Evolutionary conservation across 2,113 vertebrate species (phyloP).

Genomic region (Bungarus multicinctus): DNA sequence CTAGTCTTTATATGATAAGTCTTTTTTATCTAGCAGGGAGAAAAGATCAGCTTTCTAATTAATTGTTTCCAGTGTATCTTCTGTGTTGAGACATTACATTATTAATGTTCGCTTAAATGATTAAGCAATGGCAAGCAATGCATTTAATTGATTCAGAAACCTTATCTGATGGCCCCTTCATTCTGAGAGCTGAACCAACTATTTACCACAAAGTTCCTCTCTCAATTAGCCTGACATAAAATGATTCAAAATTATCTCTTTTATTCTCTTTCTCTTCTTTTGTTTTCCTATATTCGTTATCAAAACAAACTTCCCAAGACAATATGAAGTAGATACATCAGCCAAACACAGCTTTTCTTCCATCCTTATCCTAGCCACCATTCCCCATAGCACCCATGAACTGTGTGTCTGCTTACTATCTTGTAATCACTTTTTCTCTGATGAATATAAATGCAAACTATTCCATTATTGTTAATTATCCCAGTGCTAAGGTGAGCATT

Average conservation of each 20-base stretch:
- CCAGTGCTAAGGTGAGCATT: background rate
- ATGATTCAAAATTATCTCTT: background rate
- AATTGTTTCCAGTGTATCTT: background rate
- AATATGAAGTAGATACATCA: background rate
- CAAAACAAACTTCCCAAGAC: background rate
- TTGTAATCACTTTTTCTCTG: background rate
- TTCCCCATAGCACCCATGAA: background rate
- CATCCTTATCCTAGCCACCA: background rate
- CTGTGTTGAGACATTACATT: background rate
- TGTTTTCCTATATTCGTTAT: background rate
- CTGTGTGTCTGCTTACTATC: background rate
- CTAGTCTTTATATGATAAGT: background rate
- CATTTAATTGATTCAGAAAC: background rate
- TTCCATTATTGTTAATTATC: background rate
- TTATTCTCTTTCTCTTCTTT: background rate
- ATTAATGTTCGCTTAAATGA: constrained; percentile 20
- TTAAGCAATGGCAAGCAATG: constrained; percentile 1
- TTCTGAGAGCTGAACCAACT: background rate
- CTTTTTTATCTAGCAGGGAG: background rate
- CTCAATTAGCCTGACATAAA: constrained; percentile 5
- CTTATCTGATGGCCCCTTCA: background rate
- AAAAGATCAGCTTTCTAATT: constrained; percentile 3
- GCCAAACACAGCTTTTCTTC: background rate
- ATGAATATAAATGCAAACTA: background rate
- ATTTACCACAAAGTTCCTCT: background rate